Evolutionary conservation across 2,113 vertebrate genomes (phyloP).

Genomic region (Cochlearius cochlearius): DNA sequence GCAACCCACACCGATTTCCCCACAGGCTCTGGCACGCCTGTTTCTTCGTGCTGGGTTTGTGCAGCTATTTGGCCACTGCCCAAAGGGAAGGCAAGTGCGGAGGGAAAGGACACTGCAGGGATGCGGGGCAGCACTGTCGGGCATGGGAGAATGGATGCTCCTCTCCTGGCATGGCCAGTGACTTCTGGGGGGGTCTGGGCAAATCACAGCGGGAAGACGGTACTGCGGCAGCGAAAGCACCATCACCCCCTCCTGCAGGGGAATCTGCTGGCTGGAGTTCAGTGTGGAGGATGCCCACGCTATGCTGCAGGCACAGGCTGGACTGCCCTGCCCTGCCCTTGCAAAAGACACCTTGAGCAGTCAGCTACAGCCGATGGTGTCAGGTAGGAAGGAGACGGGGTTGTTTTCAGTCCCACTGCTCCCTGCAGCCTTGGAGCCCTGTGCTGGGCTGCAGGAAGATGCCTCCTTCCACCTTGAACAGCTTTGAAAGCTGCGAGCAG

Average conservation of each 20-base stretch:
- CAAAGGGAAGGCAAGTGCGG: accelerated
- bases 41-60: accelerated
- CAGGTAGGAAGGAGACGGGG: not conserved
- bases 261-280: accelerated
- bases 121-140: accelerated
- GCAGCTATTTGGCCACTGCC: accelerated
- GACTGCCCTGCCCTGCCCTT: accelerated
- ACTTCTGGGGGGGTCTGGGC: not conserved
- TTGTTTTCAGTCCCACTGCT: accelerated
- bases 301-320: not conserved
- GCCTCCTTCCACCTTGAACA: not conserved
- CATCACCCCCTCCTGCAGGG: accelerated
- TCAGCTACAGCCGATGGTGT: accelerated
- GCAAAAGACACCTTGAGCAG: not conserved
- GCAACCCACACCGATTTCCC: accelerated
- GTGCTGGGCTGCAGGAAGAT: not conserved
- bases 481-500: not conserved
- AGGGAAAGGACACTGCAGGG: too few relatives aligned
- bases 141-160: accelerated
- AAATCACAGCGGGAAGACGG: accelerated
- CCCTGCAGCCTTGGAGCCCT: not conserved
- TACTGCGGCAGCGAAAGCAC: accelerated
- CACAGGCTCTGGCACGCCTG: accelerated
- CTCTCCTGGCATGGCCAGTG: not conserved
- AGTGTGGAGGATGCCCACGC: accelerated